Evolutionary conservation across 2,888 invertebrate genomes (phyloP).

Genomic region (Torymus texanus): DNA sequence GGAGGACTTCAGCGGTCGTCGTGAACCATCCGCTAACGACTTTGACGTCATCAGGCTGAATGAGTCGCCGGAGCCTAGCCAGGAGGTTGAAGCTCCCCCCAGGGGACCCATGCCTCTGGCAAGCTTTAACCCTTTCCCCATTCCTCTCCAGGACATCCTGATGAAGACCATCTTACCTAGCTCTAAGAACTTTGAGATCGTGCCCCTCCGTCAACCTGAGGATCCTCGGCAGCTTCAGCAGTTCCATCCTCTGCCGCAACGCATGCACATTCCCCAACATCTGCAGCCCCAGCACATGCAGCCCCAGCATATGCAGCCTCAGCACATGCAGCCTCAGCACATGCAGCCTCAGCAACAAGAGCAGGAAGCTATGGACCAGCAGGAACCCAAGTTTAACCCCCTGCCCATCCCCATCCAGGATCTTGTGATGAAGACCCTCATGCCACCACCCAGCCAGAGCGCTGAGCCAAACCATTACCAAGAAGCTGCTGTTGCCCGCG

Average conservation of each 20-base stretch:
- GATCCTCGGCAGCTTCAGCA: not conserved
- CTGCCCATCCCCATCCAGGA: slow-evolving; percentile 51
- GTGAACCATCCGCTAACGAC: slow-evolving; percentile 22
- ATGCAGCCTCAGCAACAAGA: slow-evolving; percentile 2
- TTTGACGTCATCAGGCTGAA: slow-evolving; percentile 50
- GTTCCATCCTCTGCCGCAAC: slow-evolving; percentile 8
- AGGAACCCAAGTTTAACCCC: slow-evolving; percentile 38
- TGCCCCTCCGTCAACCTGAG: slow-evolving; percentile 24
- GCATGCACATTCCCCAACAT: not conserved
- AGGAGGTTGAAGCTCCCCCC: slow-evolving; percentile 49
- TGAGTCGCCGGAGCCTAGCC: slow-evolving; percentile 49
- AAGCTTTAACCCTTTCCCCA: slow-evolving; percentile 43
- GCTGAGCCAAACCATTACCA: slow-evolving; percentile 16
- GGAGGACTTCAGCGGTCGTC: slow-evolving; percentile 40
- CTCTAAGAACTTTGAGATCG: slow-evolving; percentile 48
- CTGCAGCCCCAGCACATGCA: not conserved
- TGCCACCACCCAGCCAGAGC: slow-evolving; percentile 45
- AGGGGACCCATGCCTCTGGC: slow-evolving; percentile 45
- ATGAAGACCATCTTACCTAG: slow-evolving; percentile 42
- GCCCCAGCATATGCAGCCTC: slow-evolving; percentile 5
- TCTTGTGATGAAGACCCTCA: slow-evolving; percentile 48
- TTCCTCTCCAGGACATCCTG: slow-evolving; percentile 52
- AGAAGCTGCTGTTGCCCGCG: not conserved
- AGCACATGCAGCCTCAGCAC: not conserved
- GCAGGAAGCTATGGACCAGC: slow-evolving; percentile 24